phyloP scores from a whole-genome alignment of 2,888 invertebrate genomes.

The Prionchulus punctatus region DNA sequence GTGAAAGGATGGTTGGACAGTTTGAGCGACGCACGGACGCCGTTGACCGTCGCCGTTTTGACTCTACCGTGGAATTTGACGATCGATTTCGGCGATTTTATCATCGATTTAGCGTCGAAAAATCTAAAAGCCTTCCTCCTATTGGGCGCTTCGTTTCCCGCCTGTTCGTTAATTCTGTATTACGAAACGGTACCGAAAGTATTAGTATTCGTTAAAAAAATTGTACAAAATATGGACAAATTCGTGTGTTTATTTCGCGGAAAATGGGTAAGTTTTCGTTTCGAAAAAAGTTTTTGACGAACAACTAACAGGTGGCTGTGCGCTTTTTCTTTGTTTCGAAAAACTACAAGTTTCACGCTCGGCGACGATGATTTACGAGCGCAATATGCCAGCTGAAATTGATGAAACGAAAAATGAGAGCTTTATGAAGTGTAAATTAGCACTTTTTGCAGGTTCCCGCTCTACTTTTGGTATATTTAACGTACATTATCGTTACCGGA shows the following conservation, averaged over 20 bases:
- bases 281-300: neutral
- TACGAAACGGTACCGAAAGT: constrained; percentile 1
- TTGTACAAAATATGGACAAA: neutral
- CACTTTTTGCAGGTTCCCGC: too few species aligned
- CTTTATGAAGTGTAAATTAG: too few species aligned
- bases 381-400: too few species aligned
- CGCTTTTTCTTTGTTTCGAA: too few species aligned
- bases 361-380: too few species aligned
- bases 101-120: neutral
- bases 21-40: constrained; percentile 27
- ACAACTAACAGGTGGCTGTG: too few species aligned
- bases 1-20: constrained; percentile 53
- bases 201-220: neutral
- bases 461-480: neutral
- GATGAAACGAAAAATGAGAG: too few species aligned
- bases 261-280: neutral
- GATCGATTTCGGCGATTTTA: constrained; percentile 5
- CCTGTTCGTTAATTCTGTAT: neutral
- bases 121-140: neutral
- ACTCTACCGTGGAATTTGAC: constrained; percentile 46
- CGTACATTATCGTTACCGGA: neutral
- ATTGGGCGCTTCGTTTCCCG: constrained; percentile 1
- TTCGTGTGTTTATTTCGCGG: neutral
- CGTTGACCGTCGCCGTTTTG: constrained; percentile 33
- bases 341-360: too few species aligned